Evolutionary conservation across 1,140 invertebrate genomes (phyloP).

Genomic region (Caerostris extrusa): DNA sequence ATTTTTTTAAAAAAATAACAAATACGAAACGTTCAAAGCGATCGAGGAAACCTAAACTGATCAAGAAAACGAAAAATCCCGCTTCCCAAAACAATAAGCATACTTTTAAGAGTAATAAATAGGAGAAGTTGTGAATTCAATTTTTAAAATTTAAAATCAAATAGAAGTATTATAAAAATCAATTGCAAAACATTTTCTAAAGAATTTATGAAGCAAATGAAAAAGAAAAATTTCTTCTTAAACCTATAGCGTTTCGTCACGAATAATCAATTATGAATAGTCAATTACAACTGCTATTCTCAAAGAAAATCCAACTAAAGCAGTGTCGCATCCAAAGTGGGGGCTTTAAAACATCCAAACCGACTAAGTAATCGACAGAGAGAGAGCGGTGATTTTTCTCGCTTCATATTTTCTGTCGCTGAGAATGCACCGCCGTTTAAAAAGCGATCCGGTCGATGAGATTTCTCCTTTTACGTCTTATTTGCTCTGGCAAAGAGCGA

Average conservation of each 20-base stretch:
- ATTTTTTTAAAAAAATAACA: too few relatives aligned
- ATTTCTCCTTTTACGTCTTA: conserved; percentile 66
- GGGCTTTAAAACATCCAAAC: too few relatives aligned
- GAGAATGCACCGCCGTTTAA: conserved; percentile 42
- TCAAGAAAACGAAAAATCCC: too few relatives aligned
- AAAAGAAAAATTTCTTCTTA: too few relatives aligned
- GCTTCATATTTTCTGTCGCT: background rate
- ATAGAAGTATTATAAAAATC: background rate
- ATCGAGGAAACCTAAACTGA: too few relatives aligned
- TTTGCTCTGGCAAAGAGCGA: conserved; percentile 59
- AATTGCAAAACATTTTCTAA: background rate
- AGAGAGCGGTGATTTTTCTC: background rate
- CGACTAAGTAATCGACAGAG: conserved; percentile 2
- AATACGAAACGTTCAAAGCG: too few relatives aligned
- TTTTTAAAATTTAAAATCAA: background rate
- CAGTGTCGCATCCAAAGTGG: background rate
- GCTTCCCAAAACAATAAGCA: too few relatives aligned
- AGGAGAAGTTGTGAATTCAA: too few relatives aligned
- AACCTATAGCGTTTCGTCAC: too few relatives aligned
- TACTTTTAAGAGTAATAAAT: too few relatives aligned
- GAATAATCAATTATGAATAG: too few relatives aligned
- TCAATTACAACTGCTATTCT: background rate
- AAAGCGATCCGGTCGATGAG: conserved; percentile 67
- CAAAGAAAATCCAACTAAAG: background rate
- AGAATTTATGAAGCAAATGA: too few relatives aligned